Percentiles rank a stretch among this genome's conserved stretches.
phyloP scores from a whole-genome alignment of 2,797 vertebrate genomes.

The Cottoperca gobio region DNA sequence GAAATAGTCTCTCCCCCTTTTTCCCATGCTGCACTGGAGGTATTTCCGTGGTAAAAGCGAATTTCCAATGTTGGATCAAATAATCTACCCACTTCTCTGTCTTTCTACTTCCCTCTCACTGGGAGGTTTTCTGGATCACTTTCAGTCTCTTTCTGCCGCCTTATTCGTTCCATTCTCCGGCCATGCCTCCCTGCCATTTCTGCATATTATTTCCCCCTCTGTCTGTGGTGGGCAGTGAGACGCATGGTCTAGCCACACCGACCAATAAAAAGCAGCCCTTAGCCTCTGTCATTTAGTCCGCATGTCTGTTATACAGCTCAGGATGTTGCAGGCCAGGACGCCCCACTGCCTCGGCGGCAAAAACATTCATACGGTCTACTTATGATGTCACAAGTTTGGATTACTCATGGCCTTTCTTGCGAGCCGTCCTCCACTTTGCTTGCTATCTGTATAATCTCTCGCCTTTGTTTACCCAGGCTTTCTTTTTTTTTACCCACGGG shows the following conservation, averaged over 20 bases:
- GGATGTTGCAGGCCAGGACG: slow-evolving; percentile 28
- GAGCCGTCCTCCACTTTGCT: background rate
- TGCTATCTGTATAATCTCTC: background rate
- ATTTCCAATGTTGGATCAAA: slow-evolving; percentile 48
- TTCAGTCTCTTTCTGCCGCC: slow-evolving; percentile 10
- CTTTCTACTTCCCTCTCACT: slow-evolving; percentile 46
- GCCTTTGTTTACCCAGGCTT: slow-evolving; percentile 3
- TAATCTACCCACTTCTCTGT: slow-evolving; percentile 45
- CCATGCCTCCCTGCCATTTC: no score
- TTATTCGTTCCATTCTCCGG: no score
- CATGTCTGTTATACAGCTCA: slow-evolving; percentile 69
- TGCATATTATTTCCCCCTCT: slow-evolving; percentile 3
- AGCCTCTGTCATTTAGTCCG: slow-evolving; percentile 58
- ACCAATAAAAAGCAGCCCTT: slow-evolving; percentile 63
- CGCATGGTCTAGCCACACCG: slow-evolving; percentile 74
- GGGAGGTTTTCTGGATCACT: slow-evolving; percentile 33
- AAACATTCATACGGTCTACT: slow-evolving; percentile 18
- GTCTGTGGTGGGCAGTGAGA: slow-evolving; percentile 72
- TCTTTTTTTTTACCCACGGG: background rate
- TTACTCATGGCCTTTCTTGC: slow-evolving; percentile 33
- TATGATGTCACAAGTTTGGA: slow-evolving; percentile 33
- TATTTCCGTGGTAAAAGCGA: slow-evolving; percentile 53
- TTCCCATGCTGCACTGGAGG: slow-evolving; percentile 48
- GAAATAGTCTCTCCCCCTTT: slow-evolving; percentile 46
- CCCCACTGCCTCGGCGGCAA: slow-evolving; percentile 2